Evolutionary conservation across 2,888 invertebrate species (phyloP).

Genomic region (Polydrusus tereticollis): DNA sequence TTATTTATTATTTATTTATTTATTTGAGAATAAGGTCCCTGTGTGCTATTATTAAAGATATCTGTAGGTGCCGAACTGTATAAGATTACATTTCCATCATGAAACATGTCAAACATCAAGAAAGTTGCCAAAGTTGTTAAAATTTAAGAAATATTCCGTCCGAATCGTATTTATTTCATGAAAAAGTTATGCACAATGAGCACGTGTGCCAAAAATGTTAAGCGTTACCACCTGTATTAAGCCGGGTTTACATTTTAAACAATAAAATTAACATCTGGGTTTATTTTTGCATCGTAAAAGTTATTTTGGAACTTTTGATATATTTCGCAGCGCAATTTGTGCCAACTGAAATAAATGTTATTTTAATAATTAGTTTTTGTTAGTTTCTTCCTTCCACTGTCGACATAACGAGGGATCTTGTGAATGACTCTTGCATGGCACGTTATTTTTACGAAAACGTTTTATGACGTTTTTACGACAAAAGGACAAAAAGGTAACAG

Average conservation of each 20-base stretch:
- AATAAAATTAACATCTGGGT: constrained; percentile 48
- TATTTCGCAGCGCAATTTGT: constrained; percentile 44
- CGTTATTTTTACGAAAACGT: neutral
- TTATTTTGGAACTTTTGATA: constrained; percentile 49
- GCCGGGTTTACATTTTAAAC: constrained; percentile 46
- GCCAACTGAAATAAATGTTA: constrained; percentile 12
- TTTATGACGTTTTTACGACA: neutral
- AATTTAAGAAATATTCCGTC: constrained; percentile 6
- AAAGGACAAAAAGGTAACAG: neutral
- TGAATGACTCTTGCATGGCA: neutral
- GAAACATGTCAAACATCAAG: constrained; percentile 13
- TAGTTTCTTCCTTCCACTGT: neutral
- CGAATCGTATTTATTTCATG: neutral
- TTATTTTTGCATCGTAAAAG: constrained; percentile 50
- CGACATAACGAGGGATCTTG: neutral
- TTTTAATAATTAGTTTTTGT: constrained; percentile 3
- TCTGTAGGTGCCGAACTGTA: neutral
- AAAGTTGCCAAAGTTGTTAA: constrained; percentile 11
- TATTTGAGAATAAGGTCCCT: too few species aligned
- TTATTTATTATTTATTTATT: too few species aligned
- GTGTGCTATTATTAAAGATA: neutral
- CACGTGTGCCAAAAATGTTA: constrained; percentile 23
- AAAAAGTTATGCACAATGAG: constrained; percentile 13
- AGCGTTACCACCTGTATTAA: constrained; percentile 50
- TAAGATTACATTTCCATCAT: neutral